Evolutionary conservation across 2,113 vertebrate genomes (phyloP), one percentile per base, ranked within the genome.

Genomic region (Pluvialis apricaria): DNA sequence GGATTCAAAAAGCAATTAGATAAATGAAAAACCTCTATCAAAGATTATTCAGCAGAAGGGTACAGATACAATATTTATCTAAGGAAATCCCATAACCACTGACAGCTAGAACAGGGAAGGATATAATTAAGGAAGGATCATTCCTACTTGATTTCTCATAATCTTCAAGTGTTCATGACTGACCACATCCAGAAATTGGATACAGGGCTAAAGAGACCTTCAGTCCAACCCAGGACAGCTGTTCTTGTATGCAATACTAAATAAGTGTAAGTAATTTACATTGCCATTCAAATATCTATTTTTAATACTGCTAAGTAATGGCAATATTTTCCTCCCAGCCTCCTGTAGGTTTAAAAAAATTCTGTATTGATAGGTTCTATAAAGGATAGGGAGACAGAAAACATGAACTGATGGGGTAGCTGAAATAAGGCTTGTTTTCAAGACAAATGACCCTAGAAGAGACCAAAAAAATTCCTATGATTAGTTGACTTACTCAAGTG

Each of bases 1-100:
- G 29, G 70, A 85, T 92, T 90, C 9, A 77, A 82, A 87, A 94
- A 88, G 57, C 82, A 88, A 94, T 93, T 61, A 96, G 66, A 68
- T 44, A 90, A 93, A 90, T 93, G 22, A 93, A 88, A 94, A 85
- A 34, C 14, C 6, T 82, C 45, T 79, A 22, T 52, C 36, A 58
- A 60, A 57, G 88, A 88, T 93, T 97, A 93, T 62, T 93, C 52
- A 76, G 21, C 61, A 90, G 69, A 90, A 82, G 40, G 29, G 25
- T 82, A 90, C 29, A 76, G 61, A 78, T 34, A 70, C 38, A 75
- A n/a, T 36, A 71, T 75, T 82, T 79, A 75, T 68, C 78, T 64
- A 38, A 87, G 61, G 73, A 89, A 90, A 79, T 79, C 70, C 76
- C 58, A 60, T 71, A 91, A 82, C 42, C 47, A 42, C 47, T 78